Evolutionary conservation across 2,113 vertebrate species (phyloP), one percentile per base, ranked within the genome.

Genomic region (Daubentonia madagascariensis): DNA sequence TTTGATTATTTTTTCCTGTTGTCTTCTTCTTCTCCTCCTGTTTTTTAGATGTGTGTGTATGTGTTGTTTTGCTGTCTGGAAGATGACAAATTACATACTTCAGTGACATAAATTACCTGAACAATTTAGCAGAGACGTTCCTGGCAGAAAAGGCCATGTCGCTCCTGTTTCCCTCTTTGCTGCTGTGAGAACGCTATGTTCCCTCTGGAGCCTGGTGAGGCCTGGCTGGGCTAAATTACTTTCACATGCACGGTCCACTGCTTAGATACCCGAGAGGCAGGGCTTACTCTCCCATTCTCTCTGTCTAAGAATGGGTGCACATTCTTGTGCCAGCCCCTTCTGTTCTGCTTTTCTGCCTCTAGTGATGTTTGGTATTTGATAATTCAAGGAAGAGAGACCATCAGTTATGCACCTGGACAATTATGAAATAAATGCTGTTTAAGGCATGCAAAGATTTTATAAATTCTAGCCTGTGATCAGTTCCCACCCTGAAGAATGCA

Each of bases 111-210:
- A 97, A 95, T 97, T 73, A 93, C 70, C 94, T 75, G 57, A 90
- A 96, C 94, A 93, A 95, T 93, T 94, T 78, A 67, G 30, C 95
- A 70, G 48, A 97, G 57, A 97, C 68, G 28, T 94, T 97, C 72
- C 78, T 83, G 79, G 92, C 78, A 91, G 59, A 70, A 72, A 97
- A 81, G 40, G 16, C 87, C 75, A 70, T 5, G 16, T 79, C 14
- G 78, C 35, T 52, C 67, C 80, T 68, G 37, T 59, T 93, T 70
- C n/a, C 50, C 57, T 25, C 25, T 94, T 57, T 76, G 70, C 70
- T 59, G 32, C 87, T 67, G 11, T 35, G 61, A 90, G 96, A 92
- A 96, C 67, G 14, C 35, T 20, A 0, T 88, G 95, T 95, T 59
- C 94, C 70, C 28, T 65, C 0, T 0, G 65, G 72, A 68, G 52